A percentile compares a stretch with the other conserved stretches of the same genome.
phyloP scores from a whole-genome alignment of 1,140 invertebrate species.

The Neodiprion pinetum region DNA sequence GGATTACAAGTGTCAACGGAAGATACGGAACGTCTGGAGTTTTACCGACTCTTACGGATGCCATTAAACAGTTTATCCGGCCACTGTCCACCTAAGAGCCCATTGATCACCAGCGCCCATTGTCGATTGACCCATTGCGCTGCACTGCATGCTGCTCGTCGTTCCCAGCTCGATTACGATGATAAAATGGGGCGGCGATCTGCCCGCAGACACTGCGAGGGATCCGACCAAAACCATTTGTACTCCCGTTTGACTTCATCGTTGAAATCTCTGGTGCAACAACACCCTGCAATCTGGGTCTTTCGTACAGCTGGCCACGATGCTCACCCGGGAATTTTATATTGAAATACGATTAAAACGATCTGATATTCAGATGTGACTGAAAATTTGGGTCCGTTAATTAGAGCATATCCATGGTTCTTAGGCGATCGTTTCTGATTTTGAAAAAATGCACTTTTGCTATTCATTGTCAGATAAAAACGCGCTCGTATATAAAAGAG shows the following conservation, averaged over 20 bases:
- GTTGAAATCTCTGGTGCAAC: background rate
- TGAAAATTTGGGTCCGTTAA: background rate
- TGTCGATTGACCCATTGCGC: background rate
- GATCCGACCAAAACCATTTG: background rate
- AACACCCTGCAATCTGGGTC: background rate
- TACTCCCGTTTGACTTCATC: background rate
- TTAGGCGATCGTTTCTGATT: too few relatives aligned
- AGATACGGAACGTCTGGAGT: too few relatives aligned
- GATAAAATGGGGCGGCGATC: background rate
- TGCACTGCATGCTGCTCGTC: background rate
- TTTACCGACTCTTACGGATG: background rate
- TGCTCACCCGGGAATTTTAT: background rate
- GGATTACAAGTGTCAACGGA: too few relatives aligned
- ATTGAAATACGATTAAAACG: background rate
- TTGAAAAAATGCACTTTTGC: too few relatives aligned
- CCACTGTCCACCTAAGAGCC: background rate
- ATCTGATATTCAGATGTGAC: background rate
- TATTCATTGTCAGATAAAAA: too few relatives aligned
- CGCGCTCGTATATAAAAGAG: too few relatives aligned
- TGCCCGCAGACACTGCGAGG: background rate
- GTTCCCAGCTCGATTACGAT: background rate
- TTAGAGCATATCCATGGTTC: background rate
- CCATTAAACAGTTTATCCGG: background rate
- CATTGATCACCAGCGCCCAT: background rate
- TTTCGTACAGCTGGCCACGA: background rate